Evolutionary conservation across 2,888 invertebrate genomes (phyloP).

Genomic region (Spodoptera littoralis): DNA sequence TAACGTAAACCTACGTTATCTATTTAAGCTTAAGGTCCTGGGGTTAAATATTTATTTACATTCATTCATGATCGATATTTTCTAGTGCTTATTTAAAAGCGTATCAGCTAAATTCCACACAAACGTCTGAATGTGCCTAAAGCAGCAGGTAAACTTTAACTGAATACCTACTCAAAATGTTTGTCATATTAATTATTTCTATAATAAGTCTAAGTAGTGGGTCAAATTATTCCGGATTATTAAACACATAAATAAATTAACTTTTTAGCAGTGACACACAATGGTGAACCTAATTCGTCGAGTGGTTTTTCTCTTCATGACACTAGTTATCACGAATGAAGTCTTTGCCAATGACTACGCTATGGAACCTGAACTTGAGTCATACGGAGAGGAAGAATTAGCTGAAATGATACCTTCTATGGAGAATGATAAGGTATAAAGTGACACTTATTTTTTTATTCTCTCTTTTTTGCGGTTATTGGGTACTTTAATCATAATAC

Average conservation of each 20-base stretch:
- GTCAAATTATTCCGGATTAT: too few relatives aligned
- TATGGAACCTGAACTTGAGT: constrained; percentile 15
- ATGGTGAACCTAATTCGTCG: constrained; percentile 34
- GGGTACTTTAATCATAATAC: too few relatives aligned
- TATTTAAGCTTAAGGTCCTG: constrained; percentile 33
- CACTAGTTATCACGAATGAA: constrained; percentile 28
- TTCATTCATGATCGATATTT: constrained; percentile 17
- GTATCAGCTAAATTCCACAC: background rate
- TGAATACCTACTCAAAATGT: too few relatives aligned
- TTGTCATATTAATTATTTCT: too few relatives aligned
- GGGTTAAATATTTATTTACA: constrained; percentile 35
- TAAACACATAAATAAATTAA: constrained; percentile 1
- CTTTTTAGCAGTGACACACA: constrained; percentile 26
- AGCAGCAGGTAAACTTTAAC: too few relatives aligned
- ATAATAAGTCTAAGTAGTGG: too few relatives aligned
- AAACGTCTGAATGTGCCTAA: too few relatives aligned
- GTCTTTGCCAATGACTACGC: constrained; percentile 24
- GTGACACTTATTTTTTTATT: background rate
- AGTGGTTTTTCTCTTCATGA: constrained; percentile 30
- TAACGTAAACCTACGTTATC: constrained; percentile 47
- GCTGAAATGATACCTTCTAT: constrained; percentile 43
- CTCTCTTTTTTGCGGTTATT: background rate
- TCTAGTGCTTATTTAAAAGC: constrained; percentile 6
- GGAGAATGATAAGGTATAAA: constrained; percentile 58
- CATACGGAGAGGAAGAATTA: constrained; percentile 38